Percentiles rank a stretch among this genome's conserved stretches.
Evolutionary conservation across 2,888 invertebrate genomes (phyloP).

Genomic region (Lithosia quadra): DNA sequence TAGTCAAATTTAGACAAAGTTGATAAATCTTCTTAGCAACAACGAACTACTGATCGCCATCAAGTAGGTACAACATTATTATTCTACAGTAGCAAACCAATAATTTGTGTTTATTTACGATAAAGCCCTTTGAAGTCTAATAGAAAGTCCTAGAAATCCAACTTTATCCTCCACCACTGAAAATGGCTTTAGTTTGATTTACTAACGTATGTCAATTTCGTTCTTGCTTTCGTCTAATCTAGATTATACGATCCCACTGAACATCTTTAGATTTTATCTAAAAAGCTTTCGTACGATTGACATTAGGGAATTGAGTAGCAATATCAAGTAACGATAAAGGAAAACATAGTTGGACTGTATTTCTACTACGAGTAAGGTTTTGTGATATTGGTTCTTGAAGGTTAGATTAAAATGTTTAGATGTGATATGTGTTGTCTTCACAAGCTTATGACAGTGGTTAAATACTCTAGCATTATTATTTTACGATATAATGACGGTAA

Average conservation of each 20-base stretch:
- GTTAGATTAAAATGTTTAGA: not conserved
- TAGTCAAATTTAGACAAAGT: not conserved
- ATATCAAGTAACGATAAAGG: not conserved
- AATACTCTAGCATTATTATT: too few species aligned
- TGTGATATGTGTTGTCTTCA: too few species aligned
- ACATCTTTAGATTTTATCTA: conserved; percentile 4
- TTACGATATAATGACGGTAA: too few species aligned
- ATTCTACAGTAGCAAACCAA: conserved; percentile 37
- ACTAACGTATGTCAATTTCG: conserved; percentile 54
- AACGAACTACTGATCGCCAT: not conserved
- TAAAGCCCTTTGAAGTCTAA: conserved; percentile 64
- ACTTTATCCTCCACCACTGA: conserved; percentile 60
- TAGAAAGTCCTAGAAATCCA: conserved; percentile 55
- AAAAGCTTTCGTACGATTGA: conserved; percentile 10
- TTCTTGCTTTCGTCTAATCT: conserved; percentile 40
- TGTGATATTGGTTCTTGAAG: not conserved
- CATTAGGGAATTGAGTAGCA: conserved; percentile 5
- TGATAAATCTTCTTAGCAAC: not conserved
- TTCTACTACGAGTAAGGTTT: not conserved
- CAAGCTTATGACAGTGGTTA: too few species aligned
- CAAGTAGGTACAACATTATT: not conserved
- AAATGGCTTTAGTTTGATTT: conserved; percentile 68
- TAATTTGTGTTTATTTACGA: conserved; percentile 59
- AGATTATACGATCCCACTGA: conserved; percentile 20
- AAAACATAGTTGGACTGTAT: not conserved